Base-by-base conservation (phyloP, 37 sponge, comb jelly and placozoan genomes). In the Amphimedon queenslandica region DNA sequence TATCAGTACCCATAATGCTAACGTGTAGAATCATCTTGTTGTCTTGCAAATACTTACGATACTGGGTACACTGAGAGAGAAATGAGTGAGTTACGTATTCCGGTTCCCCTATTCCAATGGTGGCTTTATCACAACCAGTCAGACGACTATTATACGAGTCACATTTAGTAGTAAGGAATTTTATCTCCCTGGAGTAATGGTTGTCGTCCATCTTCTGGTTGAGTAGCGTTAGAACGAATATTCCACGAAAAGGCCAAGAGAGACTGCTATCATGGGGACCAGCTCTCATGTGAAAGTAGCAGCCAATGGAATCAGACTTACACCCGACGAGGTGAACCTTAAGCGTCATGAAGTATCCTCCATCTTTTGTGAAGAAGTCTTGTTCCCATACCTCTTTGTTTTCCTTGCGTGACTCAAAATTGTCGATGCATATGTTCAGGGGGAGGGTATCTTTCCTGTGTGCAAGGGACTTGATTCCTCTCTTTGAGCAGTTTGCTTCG, bases 191-290 rank as follows among this genome's bases (percentile, higher is more conserved):
- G 41, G 16, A 30, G 21, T 35, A 30, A 24, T 73, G 74, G 4
- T 73, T 33, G 29, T 21, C 29, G 35, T 73, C 38, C 34, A 34
- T 34, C 5, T 34, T 18, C 41, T 73, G 74, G 63, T 57, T 73
- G 24, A 60, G 37, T 18, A 73, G 37, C 30, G 57, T 40, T 5
- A 73, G 61, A 20, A 35, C 58, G 21, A 73, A 34, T n/a, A 57
- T 28, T 28, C 74, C 60, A 25, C 21, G 60, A 66, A 77, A 77
- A 23, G 77, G 77, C 77, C 77, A 77, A 16, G n/a, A 28, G 25
- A 77, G 77, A 30, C 37, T n/a, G 25, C 37, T 66, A 37, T 77
- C 77, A 38, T 32, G 66, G 33, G 64, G 66, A 69, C 77, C 69
- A 11, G 33, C 16, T 51, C 65, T 65, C 16, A 73, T 51, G 33